phyloP scores from a whole-genome alignment of 2,113 vertebrate species.

The Megatriorchis doriae region DNA sequence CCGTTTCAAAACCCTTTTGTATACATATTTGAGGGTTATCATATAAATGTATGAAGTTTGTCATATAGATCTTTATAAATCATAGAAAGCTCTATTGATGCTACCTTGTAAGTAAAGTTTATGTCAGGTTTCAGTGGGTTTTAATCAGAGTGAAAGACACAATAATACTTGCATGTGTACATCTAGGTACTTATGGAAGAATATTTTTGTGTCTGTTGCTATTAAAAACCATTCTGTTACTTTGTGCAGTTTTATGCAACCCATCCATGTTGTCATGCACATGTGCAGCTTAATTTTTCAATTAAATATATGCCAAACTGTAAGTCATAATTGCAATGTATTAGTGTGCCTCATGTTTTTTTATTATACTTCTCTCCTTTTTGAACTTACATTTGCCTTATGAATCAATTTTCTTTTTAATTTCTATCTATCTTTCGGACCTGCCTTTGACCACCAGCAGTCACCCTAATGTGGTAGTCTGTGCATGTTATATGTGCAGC shows the following conservation, averaged over 20 bases:
- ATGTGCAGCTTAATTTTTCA: background rate
- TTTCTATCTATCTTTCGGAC: background rate
- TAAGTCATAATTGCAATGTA: background rate
- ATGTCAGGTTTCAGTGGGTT: background rate
- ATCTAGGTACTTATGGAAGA: background rate
- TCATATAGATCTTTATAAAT: background rate
- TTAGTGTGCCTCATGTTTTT: background rate
- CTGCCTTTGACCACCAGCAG: background rate
- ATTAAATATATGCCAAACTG: background rate
- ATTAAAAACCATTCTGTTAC: background rate
- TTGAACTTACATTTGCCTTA: background rate
- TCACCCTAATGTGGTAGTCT: fast-evolving
- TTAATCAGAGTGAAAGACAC: background rate
- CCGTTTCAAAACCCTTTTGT: background rate
- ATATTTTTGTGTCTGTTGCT: background rate
- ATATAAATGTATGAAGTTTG: background rate
- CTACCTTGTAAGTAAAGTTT: background rate
- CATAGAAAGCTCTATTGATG: background rate
- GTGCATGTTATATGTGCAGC: background rate
- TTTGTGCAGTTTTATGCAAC: background rate
- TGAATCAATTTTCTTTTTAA: background rate
- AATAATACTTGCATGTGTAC: background rate
- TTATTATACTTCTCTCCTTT: background rate
- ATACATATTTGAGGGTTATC: background rate
- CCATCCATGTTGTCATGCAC: background rate